phyloP scores from a whole-genome alignment of 2,797 vertebrate species.

The Pempheris klunzingeri region DNA sequence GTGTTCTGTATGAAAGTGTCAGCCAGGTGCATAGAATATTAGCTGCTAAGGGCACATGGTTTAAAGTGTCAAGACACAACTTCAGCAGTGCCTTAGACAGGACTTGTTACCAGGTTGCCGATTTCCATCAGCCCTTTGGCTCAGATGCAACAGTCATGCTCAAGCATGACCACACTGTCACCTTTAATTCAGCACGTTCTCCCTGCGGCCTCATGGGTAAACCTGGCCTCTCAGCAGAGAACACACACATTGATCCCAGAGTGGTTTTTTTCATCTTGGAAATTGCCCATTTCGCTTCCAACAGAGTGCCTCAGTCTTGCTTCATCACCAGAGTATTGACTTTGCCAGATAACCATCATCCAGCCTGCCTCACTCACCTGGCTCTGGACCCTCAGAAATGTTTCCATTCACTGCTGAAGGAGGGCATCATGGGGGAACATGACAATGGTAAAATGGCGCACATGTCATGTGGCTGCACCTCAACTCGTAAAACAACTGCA shows the following conservation, averaged over 20 bases:
- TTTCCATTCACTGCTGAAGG: conserved; percentile 6
- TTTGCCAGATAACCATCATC: conserved; percentile 18
- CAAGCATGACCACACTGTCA: conserved; percentile 24
- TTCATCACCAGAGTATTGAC: conserved; percentile 56
- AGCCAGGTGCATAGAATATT: conserved; percentile 12
- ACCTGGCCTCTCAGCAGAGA: conserved; percentile 33
- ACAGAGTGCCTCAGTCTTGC: conserved; percentile 28
- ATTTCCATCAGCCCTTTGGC: conserved; percentile 29
- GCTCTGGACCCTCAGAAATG: conserved; percentile 21
- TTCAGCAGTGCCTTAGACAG: not conserved
- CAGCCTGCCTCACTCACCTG: conserved; percentile 20
- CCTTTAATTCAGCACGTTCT: conserved; percentile 36
- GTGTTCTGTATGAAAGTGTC: not conserved
- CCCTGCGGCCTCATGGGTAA: conserved; percentile 19
- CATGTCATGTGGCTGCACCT: not conserved
- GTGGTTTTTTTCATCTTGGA: conserved; percentile 50
- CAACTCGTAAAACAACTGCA: conserved; percentile 8
- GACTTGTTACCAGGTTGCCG: conserved; percentile 28
- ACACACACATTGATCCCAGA: conserved; percentile 49
- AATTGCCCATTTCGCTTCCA: conserved; percentile 58
- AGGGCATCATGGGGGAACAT: conserved; percentile 17
- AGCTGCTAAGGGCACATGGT: not conserved
- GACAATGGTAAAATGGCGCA: conserved; percentile 2
- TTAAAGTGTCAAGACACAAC: conserved; percentile 25
- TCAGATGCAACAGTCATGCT: conserved; percentile 5